Evolutionary conservation across 2,888 invertebrate species (phyloP).

Genomic region (Dasypolia templi): DNA sequence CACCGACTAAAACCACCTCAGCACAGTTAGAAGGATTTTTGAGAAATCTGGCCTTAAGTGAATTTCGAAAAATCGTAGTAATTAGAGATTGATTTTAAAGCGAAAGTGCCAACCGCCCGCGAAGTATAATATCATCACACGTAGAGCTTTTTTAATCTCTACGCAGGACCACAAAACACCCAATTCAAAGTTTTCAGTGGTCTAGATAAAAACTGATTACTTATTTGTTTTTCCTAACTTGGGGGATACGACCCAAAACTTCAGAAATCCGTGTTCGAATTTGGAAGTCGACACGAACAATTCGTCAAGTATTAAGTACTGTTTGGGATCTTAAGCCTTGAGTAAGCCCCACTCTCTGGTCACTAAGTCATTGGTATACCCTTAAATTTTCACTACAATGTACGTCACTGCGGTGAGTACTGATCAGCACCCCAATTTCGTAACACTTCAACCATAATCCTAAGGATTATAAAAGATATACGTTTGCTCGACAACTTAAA

Average conservation of each 20-base stretch:
- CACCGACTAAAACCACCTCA: not conserved
- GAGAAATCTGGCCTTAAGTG: not conserved
- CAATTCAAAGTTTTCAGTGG: slow-evolving; percentile 15
- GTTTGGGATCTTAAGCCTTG: slow-evolving; percentile 26
- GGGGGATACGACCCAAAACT: slow-evolving; percentile 26
- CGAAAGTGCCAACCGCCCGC: too few relatives aligned
- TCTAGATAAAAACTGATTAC: slow-evolving; percentile 2
- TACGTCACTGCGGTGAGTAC: not conserved
- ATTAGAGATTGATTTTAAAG: not conserved
- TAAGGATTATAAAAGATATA: not conserved
- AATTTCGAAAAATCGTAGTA: too few relatives aligned
- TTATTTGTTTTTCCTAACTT: slow-evolving; percentile 1
- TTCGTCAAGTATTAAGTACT: slow-evolving; percentile 47
- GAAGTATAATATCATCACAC: not conserved
- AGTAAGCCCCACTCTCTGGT: slow-evolving; percentile 16
- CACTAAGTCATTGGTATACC: slow-evolving; percentile 1
- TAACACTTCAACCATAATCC: not conserved
- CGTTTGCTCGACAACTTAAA: not conserved
- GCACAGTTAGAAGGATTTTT: not conserved
- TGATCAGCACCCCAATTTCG: not conserved
- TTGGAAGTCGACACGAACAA: slow-evolving; percentile 35
- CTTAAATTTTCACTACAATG: not conserved
- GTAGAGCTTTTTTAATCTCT: not conserved
- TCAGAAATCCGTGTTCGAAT: slow-evolving; percentile 23
- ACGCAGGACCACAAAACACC: not conserved